Conservation (phyloP, 2,888 invertebrate genomes). For the Drosophila ustulata region DNA sequence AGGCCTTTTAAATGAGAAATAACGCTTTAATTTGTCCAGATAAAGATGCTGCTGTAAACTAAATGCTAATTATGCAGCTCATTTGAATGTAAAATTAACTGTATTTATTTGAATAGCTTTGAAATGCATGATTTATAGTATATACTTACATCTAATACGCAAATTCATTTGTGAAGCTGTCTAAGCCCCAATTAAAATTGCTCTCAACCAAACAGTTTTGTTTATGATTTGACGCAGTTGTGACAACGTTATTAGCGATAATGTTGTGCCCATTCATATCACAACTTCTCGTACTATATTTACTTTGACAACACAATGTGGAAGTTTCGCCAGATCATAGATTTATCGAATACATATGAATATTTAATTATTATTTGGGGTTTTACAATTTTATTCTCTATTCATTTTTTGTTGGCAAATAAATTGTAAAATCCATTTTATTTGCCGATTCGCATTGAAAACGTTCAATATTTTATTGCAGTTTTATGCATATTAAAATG, state of each 20-base stretch:
- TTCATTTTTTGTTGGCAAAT: constrained; percentile 24
- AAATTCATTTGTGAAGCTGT: neutral
- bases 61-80: neutral
- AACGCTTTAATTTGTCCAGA: neutral
- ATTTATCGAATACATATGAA: constrained; percentile 4
- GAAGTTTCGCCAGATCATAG: constrained; percentile 1
- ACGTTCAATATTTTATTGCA: constrained; percentile 48
- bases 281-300: neutral
- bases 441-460: constrained; percentile 30
- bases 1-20: neutral
- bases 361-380: constrained; percentile 18
- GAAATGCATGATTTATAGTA: too few relatives aligned
- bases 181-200: constrained; percentile 2
- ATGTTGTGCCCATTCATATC: neutral
- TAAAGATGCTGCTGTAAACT: neutral
- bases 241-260: neutral
- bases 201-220: too few relatives aligned
- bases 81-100: neutral
- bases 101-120: neutral
- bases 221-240: neutral
- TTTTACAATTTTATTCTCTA: neutral
- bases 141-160: too few relatives aligned
- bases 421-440: constrained; percentile 47
- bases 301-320: neutral
- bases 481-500: constrained; percentile 52